phyloP scores from a whole-genome alignment of 2,888 invertebrate species.

The Harpagoxenus sublaevis region DNA sequence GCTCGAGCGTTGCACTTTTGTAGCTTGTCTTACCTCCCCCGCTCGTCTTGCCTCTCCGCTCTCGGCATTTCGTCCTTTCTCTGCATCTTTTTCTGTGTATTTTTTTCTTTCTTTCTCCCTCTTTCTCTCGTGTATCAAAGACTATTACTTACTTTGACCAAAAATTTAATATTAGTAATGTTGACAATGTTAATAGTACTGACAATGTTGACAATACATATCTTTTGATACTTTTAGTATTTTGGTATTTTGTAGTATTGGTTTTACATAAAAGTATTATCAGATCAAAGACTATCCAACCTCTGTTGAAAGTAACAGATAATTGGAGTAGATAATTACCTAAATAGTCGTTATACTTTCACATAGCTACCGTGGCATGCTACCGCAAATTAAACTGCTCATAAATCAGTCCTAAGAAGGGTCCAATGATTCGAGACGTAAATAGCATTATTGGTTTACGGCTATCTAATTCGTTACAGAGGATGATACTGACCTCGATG shows the following conservation, averaged over 20 bases:
- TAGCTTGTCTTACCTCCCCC: constrained; percentile 56
- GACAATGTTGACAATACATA: neutral
- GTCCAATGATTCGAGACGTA: constrained; percentile 83
- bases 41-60: constrained; percentile 43
- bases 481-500: constrained; percentile 60
- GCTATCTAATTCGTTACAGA: neutral
- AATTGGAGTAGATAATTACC: constrained; percentile 12
- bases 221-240: neutral
- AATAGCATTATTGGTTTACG: constrained; percentile 85
- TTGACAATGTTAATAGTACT: neutral
- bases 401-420: constrained; percentile 81
- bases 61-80: constrained; percentile 20
- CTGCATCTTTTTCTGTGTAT: neutral
- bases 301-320: neutral
- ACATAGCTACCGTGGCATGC: constrained; percentile 71
- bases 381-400: constrained; percentile 76
- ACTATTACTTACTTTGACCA: neutral
- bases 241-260: neutral
- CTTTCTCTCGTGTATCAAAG: constrained; percentile 1
- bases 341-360: constrained; percentile 81
- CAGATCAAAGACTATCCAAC: neutral
- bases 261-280: neutral
- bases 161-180: constrained; percentile 13
- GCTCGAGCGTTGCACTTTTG: constrained; percentile 83
- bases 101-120: neutral